Conservation (phyloP, 1,140 invertebrate genomes). For the Parapsyche elsis region DNA sequence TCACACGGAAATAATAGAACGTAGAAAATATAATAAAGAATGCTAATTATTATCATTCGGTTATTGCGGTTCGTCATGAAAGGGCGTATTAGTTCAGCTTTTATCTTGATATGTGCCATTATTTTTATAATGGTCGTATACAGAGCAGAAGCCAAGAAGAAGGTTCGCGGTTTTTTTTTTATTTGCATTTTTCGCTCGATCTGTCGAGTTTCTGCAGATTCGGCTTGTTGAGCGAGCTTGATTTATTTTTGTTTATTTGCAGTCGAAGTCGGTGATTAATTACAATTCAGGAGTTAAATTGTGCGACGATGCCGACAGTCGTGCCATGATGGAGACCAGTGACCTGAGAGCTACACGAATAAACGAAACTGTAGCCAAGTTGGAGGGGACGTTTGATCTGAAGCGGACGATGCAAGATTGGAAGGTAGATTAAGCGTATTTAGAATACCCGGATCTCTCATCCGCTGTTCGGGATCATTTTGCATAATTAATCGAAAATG, state of each 20-base stretch:
- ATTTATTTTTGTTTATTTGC: constrained; percentile 12
- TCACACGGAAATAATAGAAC: neutral
- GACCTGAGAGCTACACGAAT: constrained; percentile 22
- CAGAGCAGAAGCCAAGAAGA: constrained; percentile 5
- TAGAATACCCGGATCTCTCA: too few relatives aligned
- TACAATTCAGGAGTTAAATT: constrained; percentile 36
- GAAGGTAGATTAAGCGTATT: neutral
- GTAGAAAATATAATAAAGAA: neutral
- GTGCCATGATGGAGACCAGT: constrained; percentile 8
- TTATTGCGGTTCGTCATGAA: neutral
- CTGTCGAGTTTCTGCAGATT: neutral
- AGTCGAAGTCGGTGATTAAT: constrained; percentile 27
- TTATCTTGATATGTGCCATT: neutral
- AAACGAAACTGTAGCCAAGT: constrained; percentile 37
- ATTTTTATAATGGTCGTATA: neutral
- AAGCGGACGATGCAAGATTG: constrained; percentile 36
- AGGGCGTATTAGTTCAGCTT: neutral
- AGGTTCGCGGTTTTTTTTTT: neutral
- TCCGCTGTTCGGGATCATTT: too few relatives aligned
- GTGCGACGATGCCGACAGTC: constrained; percentile 36
- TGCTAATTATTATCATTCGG: neutral
- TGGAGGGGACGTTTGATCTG: constrained; percentile 39
- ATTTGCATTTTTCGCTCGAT: too few relatives aligned
- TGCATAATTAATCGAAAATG: too few relatives aligned
- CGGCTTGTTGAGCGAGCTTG: too few relatives aligned